Evolutionary conservation across 2,113 vertebrate genomes (phyloP), one percentile per base, ranked within the genome.

Genomic region (Triplophysa tibetana): DNA sequence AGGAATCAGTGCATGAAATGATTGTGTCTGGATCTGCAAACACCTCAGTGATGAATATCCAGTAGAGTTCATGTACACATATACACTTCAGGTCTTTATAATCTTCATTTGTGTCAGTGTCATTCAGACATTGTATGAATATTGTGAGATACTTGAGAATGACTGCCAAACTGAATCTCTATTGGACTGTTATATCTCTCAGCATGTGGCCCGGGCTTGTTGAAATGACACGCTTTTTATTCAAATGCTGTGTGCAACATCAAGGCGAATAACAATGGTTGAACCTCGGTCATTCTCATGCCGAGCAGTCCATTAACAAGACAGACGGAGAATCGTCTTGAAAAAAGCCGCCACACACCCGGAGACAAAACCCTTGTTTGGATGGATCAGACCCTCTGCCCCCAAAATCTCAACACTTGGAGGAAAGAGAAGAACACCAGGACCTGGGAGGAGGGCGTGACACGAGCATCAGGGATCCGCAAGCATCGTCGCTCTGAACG

Each of bases 281-380:
- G 92, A 91, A 91, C 85, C 84, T 14, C 85, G 84, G 74, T 81
- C 80, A 76, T 74, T 75, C 23, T 14, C 75, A 33, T 26, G 72
- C 78, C 76, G 73, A 73, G 82, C 82, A 69, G 78, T 84, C 61
- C 70, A 76, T 81, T 77, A 82, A 54, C 77, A 85, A n/a, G 79
- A 66, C 77, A 90, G 90, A 91, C 90, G 87, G 90, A 92, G 93
- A 91, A 93, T 92, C 88, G 90, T 88, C 87, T 89, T 82, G 87
- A 89, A 93, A 93, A 93, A 91, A 92, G 89, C 86, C 90, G 92
- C 92, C 87, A 89, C 91, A 93, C 90, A 94, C 88, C 89, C 89
- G 90, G 90, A 89, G 88, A 91, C 91, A 88, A 78, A 92, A 88
- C 86, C 86, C 91, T 90, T 92, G 90, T 91, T 86, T 91, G 89